These are phyloP conservation scores for Stratiolaelaps scimitus DNA, from an alignment of 1,140 invertebrate genomes.

Conservation along the genomic window DNA sequence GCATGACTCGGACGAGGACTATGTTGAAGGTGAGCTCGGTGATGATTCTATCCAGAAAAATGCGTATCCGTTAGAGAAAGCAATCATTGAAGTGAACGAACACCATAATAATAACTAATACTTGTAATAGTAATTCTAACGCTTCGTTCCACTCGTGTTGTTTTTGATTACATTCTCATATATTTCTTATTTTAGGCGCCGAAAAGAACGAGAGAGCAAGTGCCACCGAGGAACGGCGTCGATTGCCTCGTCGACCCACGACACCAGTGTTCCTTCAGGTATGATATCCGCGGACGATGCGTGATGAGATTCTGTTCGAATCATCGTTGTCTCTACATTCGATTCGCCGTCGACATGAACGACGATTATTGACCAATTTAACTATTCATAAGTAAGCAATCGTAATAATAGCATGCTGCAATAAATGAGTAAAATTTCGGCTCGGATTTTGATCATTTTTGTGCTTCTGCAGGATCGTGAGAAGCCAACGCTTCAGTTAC, in stretches of 20 bases:
- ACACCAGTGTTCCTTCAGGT: slow-evolving; percentile 39
- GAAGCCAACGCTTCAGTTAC: slow-evolving; percentile 60
- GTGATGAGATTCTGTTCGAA: neutral
- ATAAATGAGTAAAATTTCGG: too few relatives aligned
- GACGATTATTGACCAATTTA: neutral
- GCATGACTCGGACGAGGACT: slow-evolving; percentile 35
- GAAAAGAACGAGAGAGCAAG: slow-evolving; percentile 37
- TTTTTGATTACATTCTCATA: too few relatives aligned
- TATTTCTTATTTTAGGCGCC: neutral
- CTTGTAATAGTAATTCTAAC: too few relatives aligned
- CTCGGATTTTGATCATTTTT: slow-evolving; percentile 31
- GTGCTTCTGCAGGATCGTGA: slow-evolving; percentile 46
- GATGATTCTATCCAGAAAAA: too few relatives aligned
- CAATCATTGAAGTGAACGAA: too few relatives aligned
- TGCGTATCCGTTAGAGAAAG: too few relatives aligned
- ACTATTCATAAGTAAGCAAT: too few relatives aligned
- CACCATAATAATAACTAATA: too few relatives aligned
- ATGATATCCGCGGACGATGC: neutral
- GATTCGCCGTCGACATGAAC: neutral
- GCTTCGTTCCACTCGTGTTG: too few relatives aligned
- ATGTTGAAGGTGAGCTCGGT: neutral
- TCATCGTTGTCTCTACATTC: slow-evolving; percentile 8
- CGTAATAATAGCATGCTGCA: too few relatives aligned
- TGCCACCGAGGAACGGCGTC: slow-evolving; percentile 37
- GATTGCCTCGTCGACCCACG: slow-evolving; percentile 38